Evolutionary conservation across 35 echinoderm and acorn worm genomes (phyloP).

Genomic region (Lytechinus variegatus): DNA sequence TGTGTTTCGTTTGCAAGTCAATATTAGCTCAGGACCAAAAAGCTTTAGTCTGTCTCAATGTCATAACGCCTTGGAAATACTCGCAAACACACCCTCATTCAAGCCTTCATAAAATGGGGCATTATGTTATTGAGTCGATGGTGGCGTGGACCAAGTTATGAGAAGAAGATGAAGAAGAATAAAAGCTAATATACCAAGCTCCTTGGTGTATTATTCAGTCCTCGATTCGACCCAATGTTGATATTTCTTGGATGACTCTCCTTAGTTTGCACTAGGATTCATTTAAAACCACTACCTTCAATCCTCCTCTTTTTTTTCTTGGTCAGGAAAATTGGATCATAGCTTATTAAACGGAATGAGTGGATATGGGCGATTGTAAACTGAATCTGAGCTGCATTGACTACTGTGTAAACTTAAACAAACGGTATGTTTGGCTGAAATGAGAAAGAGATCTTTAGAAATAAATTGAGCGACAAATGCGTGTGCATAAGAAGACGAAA

Average conservation of each 20-base stretch:
- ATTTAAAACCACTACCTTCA: background rate
- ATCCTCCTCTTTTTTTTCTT: background rate
- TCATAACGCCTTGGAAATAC: constrained; percentile 11
- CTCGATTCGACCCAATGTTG: background rate
- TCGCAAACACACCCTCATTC: constrained; percentile 29
- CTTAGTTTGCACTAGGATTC: background rate
- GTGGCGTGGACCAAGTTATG: background rate
- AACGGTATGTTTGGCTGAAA: constrained; percentile 15
- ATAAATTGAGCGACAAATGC: constrained; percentile 2
- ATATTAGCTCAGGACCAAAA: constrained; percentile 48
- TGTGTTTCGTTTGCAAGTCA: constrained; percentile 43
- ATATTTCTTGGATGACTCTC: background rate
- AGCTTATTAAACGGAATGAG: constrained; percentile 37
- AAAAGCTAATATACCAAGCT: constrained; percentile 15
- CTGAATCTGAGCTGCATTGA: background rate
- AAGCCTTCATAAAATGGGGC: background rate
- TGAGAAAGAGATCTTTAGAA: background rate
- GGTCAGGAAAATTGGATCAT: constrained; percentile 30
- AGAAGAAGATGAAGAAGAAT: constrained; percentile 5
- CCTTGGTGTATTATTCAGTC: background rate
- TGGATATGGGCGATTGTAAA: background rate
- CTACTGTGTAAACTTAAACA: constrained; percentile 32
- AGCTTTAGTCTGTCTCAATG: background rate
- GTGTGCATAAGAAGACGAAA: background rate
- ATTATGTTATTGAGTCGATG: constrained; percentile 26